Conservation (phyloP, 2,113 vertebrate genomes). For the Ctenomys sociabilis region DNA sequence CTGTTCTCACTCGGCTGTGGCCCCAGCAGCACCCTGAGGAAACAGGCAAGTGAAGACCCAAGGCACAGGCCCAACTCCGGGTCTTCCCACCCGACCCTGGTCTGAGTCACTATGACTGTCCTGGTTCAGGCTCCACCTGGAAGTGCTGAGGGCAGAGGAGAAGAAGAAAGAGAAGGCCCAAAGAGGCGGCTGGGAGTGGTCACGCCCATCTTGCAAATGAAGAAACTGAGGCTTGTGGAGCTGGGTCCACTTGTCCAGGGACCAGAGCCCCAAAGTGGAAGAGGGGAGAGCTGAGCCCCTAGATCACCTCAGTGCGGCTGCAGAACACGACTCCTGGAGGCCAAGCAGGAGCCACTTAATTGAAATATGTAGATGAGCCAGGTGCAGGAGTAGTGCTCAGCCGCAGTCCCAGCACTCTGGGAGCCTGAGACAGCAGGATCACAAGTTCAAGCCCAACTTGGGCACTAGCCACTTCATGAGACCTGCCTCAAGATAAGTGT, state of each 20-base stretch:
- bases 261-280: neutral
- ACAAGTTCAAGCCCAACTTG: neutral
- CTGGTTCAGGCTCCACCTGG: too few species aligned
- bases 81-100: neutral
- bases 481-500: neutral
- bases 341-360: neutral
- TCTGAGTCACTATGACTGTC: too few species aligned
- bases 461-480: neutral
- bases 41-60: accelerated
- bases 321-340: neutral
- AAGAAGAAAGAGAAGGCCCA: neutral
- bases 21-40: neutral
- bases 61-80: neutral
- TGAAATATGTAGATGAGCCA: accelerated
- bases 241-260: neutral
- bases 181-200: neutral
- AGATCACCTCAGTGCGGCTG: neutral
- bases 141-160: too few species aligned
- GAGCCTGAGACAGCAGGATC: too few species aligned
- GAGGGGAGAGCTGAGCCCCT: neutral
- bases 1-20: neutral
- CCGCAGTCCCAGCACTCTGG: neutral
- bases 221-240: neutral
- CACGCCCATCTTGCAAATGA: neutral
- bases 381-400: too few species aligned